Evolutionary conservation across 92 coral and sea anemone genomes (phyloP).

Genomic region (Parazoanthus atlanticus): DNA sequence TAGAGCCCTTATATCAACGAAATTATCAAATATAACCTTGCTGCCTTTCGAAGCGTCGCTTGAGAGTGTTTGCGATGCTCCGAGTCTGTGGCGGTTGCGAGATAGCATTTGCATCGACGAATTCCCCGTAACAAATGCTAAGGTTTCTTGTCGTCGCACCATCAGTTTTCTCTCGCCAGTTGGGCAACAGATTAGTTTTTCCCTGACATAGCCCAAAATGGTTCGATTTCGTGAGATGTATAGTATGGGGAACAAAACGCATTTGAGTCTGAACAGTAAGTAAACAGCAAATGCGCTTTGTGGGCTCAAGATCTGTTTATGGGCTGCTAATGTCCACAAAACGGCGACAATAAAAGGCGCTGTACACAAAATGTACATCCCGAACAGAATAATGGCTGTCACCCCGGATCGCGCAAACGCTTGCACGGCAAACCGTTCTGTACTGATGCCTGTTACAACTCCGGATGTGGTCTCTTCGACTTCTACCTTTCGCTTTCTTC

Average conservation of each 20-base stretch:
- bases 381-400: constrained; percentile 64
- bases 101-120: constrained; percentile 39
- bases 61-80: not conserved
- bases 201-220: constrained; percentile 43
- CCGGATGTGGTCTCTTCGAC: constrained; percentile 40
- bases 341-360: constrained; percentile 60
- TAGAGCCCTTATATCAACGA: constrained; percentile 24
- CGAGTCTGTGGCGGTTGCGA: constrained; percentile 10
- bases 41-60: not conserved
- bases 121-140: constrained; percentile 4
- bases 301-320: constrained; percentile 8
- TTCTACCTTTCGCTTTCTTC: constrained; percentile 63
- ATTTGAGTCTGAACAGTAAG: constrained; percentile 65
- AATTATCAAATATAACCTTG: not conserved
- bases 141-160: constrained; percentile 4
- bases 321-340: constrained; percentile 49
- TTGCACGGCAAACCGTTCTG: constrained; percentile 56
- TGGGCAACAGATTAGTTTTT: constrained; percentile 54
- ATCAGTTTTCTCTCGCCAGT: constrained; percentile 1
- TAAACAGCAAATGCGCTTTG: constrained; percentile 44
- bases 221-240: constrained; percentile 75
- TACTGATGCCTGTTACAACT: constrained; percentile 38
- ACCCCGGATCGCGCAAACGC: constrained; percentile 63
- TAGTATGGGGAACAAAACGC: constrained; percentile 65
- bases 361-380: constrained; percentile 51